Base-by-base conservation (phyloP, 2,888 invertebrate genomes). In the Drosophila lacicola region DNA sequence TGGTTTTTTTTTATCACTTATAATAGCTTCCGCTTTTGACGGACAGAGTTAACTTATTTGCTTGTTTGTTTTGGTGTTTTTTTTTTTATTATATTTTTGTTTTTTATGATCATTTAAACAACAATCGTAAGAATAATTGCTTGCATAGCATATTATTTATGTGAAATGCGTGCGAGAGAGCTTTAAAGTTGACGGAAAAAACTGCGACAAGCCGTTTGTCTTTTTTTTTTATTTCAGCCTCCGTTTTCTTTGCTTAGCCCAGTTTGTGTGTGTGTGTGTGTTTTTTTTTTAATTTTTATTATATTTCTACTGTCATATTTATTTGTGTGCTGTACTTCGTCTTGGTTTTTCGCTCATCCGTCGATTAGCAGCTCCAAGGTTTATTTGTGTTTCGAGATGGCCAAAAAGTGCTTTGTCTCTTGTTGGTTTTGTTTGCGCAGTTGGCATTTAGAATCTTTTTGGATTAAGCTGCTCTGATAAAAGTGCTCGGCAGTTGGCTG, bases 21-120 rank as follows among this genome's bases (percentile, higher is more conserved):
- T 73, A 73, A 83, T 68, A 76, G 70, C 83, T 82, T 82, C 82
- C 74, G 71, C 67, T 67, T 75, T 75, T 65, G 74, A 45, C 55
- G 58, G n/a, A 65, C 46, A 64, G 42, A 33, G 46, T 54, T 51
- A 50, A 60, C 36, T 33, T 53, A 42, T 46, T 50, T 41, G 10
- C 1, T 36, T 29, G 14, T 19, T 36, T 34, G 55, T 25, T 45
- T 19, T 21, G 9, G 37, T 42, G 34, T 37, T 29, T 41, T 42
- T 58, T 51, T 54, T n/a, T 33, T 56, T 37, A 21, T 36, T 17
- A 14, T 21, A n/a, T 50, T 37, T 37, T 25, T 3, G 8, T 25
- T 51, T 66, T 64, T 66, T 69, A 67, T 64, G 64, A 70, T 68
- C 73, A 36, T 66, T 57, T 62, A 34, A 58, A 57, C 61, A 62